Conservation (phyloP, 2,888 invertebrate species). For the Parnassius apollo region DNA sequence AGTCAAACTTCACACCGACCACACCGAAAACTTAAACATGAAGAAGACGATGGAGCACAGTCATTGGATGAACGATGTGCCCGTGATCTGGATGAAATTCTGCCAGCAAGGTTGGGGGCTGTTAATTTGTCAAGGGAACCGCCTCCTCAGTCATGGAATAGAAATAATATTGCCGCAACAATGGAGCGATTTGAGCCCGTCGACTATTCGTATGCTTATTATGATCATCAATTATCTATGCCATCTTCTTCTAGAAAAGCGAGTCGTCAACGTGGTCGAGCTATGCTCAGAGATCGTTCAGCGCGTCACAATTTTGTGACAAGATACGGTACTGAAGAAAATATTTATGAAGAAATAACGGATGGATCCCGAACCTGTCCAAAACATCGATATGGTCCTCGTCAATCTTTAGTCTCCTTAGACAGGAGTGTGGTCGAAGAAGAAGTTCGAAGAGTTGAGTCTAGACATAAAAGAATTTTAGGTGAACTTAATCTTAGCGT, state of each 20-base stretch:
- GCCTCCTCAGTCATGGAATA: slow-evolving; percentile 80
- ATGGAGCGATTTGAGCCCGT: slow-evolving; percentile 84
- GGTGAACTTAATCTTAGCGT: slow-evolving; percentile 93
- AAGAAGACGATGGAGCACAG: slow-evolving; percentile 72
- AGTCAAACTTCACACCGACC: slow-evolving; percentile 67
- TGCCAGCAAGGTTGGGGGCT: slow-evolving; percentile 75
- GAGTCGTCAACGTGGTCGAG: slow-evolving; percentile 70
- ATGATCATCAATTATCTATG: slow-evolving; percentile 87
- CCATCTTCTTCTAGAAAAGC: slow-evolving; percentile 76
- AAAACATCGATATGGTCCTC: slow-evolving; percentile 72
- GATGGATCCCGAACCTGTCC: slow-evolving; percentile 81
- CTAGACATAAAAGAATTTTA: slow-evolving; percentile 89
- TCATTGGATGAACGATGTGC: slow-evolving; percentile 75
- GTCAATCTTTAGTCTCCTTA: slow-evolving; percentile 84
- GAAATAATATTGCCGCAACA: slow-evolving; percentile 83
- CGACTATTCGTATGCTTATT: slow-evolving; percentile 93
- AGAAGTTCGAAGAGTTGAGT: slow-evolving; percentile 91
- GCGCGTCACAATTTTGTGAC: slow-evolving; percentile 87
- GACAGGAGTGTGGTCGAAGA: slow-evolving; percentile 89
- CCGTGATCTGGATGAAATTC: slow-evolving; percentile 74
- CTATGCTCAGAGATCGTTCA: slow-evolving; percentile 65
- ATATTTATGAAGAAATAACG: slow-evolving; percentile 90
- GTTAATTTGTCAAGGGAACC: slow-evolving; percentile 69
- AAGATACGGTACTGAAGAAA: slow-evolving; percentile 91
- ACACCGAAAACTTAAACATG: slow-evolving; percentile 62